Evolutionary conservation across 2,888 invertebrate species (phyloP), one percentile per base, ranked within the genome.

Genomic region (Phrixothrix hirtus): DNA sequence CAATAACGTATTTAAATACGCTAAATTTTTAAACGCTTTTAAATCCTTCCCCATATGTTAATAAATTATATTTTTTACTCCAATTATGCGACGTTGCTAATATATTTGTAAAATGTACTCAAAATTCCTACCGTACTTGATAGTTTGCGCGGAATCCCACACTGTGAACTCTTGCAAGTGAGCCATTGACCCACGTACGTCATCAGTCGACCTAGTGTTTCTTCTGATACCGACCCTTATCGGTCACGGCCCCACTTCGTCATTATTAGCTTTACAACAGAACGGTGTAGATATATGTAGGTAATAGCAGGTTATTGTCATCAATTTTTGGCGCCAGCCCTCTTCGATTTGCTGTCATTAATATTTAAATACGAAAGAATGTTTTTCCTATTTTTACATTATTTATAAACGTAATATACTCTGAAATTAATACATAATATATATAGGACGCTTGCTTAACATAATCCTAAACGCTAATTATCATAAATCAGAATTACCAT

Each of bases 171-270:
- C 39, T 30, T 37, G 34, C 45, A 54, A 54, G 54, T 54, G 46
- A 55, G 55, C 50, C 55, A 55, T 51, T 55, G 55, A 55, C 55
- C 55, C 55, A 45, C 39, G 29, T 44, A 55, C 55, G 55, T 55
- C 55, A 55, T 29, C 14, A 38, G 42, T 30, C 55, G 51, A 51
- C 51, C 55, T 39, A 55, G 51, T 55, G 55, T 43, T 51, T 50
- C 51, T 46, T 47, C 39, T 55, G 55, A 55, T 51, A 55, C 25
- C 36, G 51, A 46, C 49, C 49, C 51, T 55, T 55, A 55, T 55
- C 55, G 55, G 55, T 55, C 55, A 55, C 51, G 55, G 55, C 55
- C 51, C 37, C 43, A 16, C 46, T 55, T 55, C 51, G 38, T 51
- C 55, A 51, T 51, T 41, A 45, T 41, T 34, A 17, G 14, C 17